Conservation (phyloP, 1,140 invertebrate genomes). For the Pseudomyrmex gracilis region DNA sequence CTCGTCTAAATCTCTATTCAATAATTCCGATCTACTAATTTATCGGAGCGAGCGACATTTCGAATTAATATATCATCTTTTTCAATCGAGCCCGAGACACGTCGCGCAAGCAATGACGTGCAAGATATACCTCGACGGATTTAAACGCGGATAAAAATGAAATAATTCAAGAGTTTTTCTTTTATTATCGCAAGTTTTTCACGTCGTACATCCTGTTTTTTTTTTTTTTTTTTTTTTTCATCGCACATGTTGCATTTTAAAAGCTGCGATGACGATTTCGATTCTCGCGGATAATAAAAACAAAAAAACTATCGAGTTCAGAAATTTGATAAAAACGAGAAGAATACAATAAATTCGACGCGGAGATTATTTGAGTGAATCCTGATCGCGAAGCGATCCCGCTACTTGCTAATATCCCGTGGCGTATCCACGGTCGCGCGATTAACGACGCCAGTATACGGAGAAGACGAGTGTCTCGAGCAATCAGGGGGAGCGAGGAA, state of each 20-base stretch:
- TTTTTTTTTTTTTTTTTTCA: too few species aligned
- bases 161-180: too few species aligned
- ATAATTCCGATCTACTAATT: slow-evolving; percentile 3
- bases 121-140: not conserved
- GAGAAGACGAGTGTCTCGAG: slow-evolving; percentile 62
- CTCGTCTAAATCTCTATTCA: too few species aligned
- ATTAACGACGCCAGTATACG: slow-evolving; percentile 75
- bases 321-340: too few species aligned
- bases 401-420: slow-evolving; percentile 43
- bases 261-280: too few species aligned
- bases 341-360: not conserved
- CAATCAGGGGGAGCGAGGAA: slow-evolving; percentile 74
- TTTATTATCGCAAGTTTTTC: too few species aligned
- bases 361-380: slow-evolving; percentile 22
- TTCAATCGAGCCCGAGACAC: not conserved
- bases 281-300: too few species aligned
- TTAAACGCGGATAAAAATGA: not conserved
- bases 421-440: slow-evolving; percentile 44
- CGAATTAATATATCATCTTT: not conserved
- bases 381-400: slow-evolving; percentile 24
- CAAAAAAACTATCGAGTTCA: too few species aligned
- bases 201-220: too few species aligned
- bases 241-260: too few species aligned
- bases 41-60: not conserved
- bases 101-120: not conserved